These are phyloP conservation scores for Asarcornis scutulata DNA, from an alignment of 2,113 vertebrate genomes.

Conservation along the genomic window DNA sequence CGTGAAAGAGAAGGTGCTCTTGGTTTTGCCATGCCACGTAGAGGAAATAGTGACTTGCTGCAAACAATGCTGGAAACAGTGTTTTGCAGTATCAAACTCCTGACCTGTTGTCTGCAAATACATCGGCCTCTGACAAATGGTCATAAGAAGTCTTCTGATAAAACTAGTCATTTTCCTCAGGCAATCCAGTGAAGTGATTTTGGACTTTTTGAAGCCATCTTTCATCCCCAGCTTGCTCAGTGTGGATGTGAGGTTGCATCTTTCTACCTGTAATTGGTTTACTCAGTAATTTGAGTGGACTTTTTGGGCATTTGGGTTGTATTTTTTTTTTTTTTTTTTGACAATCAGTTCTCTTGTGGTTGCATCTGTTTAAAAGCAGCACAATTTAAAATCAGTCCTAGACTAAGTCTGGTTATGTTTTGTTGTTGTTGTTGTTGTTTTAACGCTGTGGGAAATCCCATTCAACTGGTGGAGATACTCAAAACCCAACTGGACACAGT, in stretches of 20 bases:
- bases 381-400: neutral
- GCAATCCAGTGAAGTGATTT: neutral
- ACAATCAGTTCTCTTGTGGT: neutral
- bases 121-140: neutral
- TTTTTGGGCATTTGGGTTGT: neutral
- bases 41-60: neutral
- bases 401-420: neutral
- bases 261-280: neutral
- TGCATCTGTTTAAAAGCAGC: neutral
- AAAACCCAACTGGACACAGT: neutral
- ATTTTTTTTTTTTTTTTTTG: neutral
- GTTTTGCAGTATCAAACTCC: neutral
- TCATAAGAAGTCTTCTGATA: neutral
- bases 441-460: neutral
- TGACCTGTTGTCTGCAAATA: neutral
- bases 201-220: neutral
- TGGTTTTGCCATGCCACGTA: neutral
- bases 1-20: neutral
- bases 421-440: neutral
- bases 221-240: neutral
- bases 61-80: neutral
- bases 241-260: neutral
- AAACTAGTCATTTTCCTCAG: neutral
- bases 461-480: neutral
- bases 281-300: neutral